Base-by-base conservation (phyloP, 2,797 vertebrate species). In the Myioborus melanocephalus region DNA sequence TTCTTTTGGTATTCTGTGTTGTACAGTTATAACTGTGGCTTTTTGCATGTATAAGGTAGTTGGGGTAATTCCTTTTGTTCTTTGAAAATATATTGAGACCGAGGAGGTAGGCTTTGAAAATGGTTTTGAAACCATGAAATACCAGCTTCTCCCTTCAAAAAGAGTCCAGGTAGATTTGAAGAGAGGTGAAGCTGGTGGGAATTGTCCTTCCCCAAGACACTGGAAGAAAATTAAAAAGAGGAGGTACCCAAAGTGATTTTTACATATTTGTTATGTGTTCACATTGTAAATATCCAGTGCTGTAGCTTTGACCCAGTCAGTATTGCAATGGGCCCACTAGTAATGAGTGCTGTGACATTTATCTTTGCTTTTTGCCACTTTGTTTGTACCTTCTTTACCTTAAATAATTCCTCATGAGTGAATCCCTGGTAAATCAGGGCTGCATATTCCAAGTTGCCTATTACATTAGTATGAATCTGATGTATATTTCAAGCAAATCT, bases 401-500 rank as follows among this genome's bases (percentile, higher is more conserved):
- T 77, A 94, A 93, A 77, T 87, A 78, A 46, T 94, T 96, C 44
- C 56, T 43, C 34, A 24, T 80, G 70, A 95, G 71, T 81, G 60
- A 83, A 55, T 79, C 56, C 44, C 83, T 96, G 60, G 59, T 89
- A 82, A 78, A 65, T 96, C 82, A 90, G 43, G 82, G 14, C 41
- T 93, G 14, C 5, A 3, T 94, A 84, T 96, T 96, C 50, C 8
- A 72, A 30, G n/a, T 94, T 87, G 57, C 63, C 65, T 92, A 59
- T 86, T 97, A 80, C 46, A 65, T 95, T 94, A 92, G n/a, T 79
- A n/a, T 7, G 32, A 92, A 57, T 90, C 24, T 94, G 59, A 94
- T 96, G 53, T 94, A 93, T 95, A 96, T 81, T 96, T 96, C 81
- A 96, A 91, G 75, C 78, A 97, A 96, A 95, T 93, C 70, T 82